Base-by-base conservation (phyloP, 92 coral and sea anemone species). In the Siderastrea siderea region DNA sequence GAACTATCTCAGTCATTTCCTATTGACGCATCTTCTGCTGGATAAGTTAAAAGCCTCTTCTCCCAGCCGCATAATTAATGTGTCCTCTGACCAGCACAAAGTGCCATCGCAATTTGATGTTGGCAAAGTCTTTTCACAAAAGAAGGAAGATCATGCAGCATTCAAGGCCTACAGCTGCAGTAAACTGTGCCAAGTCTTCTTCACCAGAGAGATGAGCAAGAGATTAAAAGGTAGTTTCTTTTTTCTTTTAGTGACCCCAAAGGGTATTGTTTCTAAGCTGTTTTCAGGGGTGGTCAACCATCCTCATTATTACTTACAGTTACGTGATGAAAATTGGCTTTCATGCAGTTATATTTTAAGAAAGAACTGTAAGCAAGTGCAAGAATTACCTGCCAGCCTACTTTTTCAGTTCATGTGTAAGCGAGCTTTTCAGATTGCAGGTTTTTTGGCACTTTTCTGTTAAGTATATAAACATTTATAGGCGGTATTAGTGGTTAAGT, bases 1-100 rank as follows among this genome's bases (percentile, higher is more conserved):
- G 48, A 95, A 95, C 43, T 93, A 86, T 60, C 92, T 95, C 0
- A 88, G 98, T 19, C 98, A 85, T 49, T 95, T 93, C 83, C 87
- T 93, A 74, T 79, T 95, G 19, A 91, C 93, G 1, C 75, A 95
- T 58, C 89, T 93, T 47, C 87, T 95, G 19, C 63, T 95, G 75
- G 94, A 93, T 48, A 95, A 95, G 67, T 83, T 95, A 1, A 95
- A 95, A 76, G 81, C 92, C 7, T 82, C 92, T 14, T 59, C 93
- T 19, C 96, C 98, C 38, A 91, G 98, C 69, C 75, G 96, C 46
- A 83, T 95, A 12, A 89, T 95, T 52, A 95, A 95, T 68, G 96
- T 95, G 62, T 85, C 90, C 58, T 95, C 99, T 14, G 16, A 1
- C 7, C 89, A 83, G 68, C 98, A 95, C 52, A 17, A 12, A 1